A percentile compares a stretch with the other conserved stretches of the same genome.
phyloP scores from a whole-genome alignment of 1,140 invertebrate genomes.

The Drosophila pallidifrons region DNA sequence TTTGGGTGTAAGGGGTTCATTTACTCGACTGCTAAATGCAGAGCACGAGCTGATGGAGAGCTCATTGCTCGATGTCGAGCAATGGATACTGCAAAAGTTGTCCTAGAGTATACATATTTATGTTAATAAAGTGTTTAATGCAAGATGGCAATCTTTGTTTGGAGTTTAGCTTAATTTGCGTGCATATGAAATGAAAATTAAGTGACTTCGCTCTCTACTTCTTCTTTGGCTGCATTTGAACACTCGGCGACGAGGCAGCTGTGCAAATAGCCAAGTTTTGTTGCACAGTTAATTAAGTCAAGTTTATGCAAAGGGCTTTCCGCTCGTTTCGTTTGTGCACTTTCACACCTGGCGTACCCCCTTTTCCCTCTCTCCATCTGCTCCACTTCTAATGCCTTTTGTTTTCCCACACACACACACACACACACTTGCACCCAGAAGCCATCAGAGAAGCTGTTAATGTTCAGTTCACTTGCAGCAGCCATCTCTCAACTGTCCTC shows the following conservation, averaged over 20 bases:
- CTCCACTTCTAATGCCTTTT: conserved; percentile 40
- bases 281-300: conserved; percentile 81
- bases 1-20: conserved; percentile 26
- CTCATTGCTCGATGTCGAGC: conserved; percentile 22
- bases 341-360: conserved; percentile 39
- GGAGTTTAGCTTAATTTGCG: background rate
- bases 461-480: conserved; percentile 41
- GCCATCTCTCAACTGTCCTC: background rate
- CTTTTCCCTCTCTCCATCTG: background rate
- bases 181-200: conserved; percentile 49
- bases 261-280: conserved; percentile 79
- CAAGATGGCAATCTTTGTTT: background rate
- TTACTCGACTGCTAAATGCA: conserved; percentile 6
- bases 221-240: conserved; percentile 23
- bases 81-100: conserved; percentile 33
- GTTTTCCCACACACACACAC: conserved; percentile 47
- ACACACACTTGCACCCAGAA: conserved; percentile 27
- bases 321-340: conserved; percentile 49
- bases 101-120: background rate
- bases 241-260: too few species aligned
- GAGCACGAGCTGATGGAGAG: conserved; percentile 24
- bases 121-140: conserved; percentile 1
- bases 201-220: background rate
- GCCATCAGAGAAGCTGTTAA: conserved; percentile 22
- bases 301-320: conserved; percentile 72